These are phyloP conservation scores for Melangyna quadrimaculata DNA, from an alignment of 2,888 invertebrate genomes.

Conservation along the genomic window DNA sequence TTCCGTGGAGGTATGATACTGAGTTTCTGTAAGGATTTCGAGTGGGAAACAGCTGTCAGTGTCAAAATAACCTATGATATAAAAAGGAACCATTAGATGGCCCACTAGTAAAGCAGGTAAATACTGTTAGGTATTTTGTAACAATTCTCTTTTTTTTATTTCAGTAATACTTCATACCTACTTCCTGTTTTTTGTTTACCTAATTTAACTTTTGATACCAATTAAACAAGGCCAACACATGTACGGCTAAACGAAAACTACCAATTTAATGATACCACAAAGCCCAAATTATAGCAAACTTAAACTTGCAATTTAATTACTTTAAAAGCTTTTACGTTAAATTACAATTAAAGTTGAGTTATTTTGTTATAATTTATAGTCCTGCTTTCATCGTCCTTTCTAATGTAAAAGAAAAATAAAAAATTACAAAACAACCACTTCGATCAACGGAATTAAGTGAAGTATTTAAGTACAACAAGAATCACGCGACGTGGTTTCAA, in stretches of 20 bases:
- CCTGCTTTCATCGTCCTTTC: background rate
- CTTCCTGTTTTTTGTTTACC: too few relatives aligned
- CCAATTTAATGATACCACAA: too few relatives aligned
- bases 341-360: background rate
- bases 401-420: background rate
- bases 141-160: too few relatives aligned
- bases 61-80: too few relatives aligned
- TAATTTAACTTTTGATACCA: too few relatives aligned
- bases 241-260: background rate
- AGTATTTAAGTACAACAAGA: conserved; percentile 20
- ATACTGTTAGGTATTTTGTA: too few relatives aligned
- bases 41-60: too few relatives aligned
- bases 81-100: too few relatives aligned
- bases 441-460: conserved; percentile 21
- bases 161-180: too few relatives aligned
- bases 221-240: background rate
- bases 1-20: too few relatives aligned
- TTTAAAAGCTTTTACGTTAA: background rate
- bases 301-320: background rate
- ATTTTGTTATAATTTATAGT: background rate
- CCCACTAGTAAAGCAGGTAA: too few relatives aligned
- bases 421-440: background rate
- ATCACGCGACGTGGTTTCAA: conserved; percentile 41
- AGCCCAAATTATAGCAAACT: background rate
- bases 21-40: too few relatives aligned